Evolutionary conservation across 2,888 invertebrate species (phyloP).

Genomic region (Tipula confusa): DNA sequence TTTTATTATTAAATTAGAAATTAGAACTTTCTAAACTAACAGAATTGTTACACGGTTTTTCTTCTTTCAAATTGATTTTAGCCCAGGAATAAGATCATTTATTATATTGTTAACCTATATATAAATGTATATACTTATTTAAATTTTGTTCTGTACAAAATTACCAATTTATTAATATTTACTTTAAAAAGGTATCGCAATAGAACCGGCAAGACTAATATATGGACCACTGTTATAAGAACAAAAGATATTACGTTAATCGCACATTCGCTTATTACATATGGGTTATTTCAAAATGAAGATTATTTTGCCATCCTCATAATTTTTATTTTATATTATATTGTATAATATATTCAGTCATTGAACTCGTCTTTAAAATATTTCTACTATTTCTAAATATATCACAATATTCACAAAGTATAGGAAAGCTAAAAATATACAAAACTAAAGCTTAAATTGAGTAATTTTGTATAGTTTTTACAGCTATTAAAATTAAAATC

Average conservation of each 20-base stretch:
- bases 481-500: neutral
- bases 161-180: too few relatives aligned
- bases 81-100: neutral
- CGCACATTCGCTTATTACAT: neutral
- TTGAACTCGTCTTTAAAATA: neutral
- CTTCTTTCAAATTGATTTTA: neutral
- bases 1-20: neutral
- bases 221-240: neutral
- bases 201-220: too few relatives aligned
- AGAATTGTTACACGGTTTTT: neutral
- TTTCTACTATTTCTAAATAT: neutral
- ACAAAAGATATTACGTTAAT: too few relatives aligned
- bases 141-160: too few relatives aligned
- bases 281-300: neutral
- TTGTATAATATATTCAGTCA: neutral
- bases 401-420: neutral
- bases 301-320: neutral
- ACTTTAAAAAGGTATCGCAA: too few relatives aligned
- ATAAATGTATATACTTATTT: neutral
- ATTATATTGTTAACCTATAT: neutral
- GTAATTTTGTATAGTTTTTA: neutral
- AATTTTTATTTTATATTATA: neutral
- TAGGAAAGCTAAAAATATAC: neutral
- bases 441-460: neutral
- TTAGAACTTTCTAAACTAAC: constrained; percentile 13